Base-by-base conservation (phyloP, 2,888 invertebrate species). In the Ormyrus labotus region DNA sequence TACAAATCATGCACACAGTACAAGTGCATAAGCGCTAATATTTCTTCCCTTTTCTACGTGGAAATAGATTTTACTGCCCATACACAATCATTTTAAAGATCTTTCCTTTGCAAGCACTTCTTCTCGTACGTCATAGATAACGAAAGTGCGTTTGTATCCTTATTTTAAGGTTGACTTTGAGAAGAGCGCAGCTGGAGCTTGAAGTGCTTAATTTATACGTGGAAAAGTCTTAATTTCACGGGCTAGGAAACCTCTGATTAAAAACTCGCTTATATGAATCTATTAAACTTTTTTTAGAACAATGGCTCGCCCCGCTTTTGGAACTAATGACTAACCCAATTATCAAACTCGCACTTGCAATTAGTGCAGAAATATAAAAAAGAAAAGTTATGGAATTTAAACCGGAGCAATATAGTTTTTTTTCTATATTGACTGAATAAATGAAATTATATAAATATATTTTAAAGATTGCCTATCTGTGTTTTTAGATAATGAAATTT, bases 151-250 rank as follows among this genome's bases (percentile, higher is more conserved):
- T 13, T 67, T 67, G 64, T 55, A 67, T 34, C 53, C 65, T 64
- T n/a, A 60, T 50, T 72, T 53, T 13, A 61, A 34, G 45, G 13
- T 67, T 72, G 48, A 72, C 13, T 55, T 57, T 34, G 50, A 53
- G 58, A 34, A 48, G n/a, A 55, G 11, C 9, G 67, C 61, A 72
- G 67, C 60, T 72, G 53, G 48, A 72, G 60, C 67, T 72, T 67
- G 72, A 60, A 67, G 61, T 11, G 72, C 67, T 4, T 67, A 72
- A 79, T 79, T 73, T 79, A 68, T 68, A 73, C 60, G 72, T 64
- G 61, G 51, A 74, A 73, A 74, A 73, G 74, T 70, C 61, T 74
- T 69, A 64, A 79, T 80, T 80, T 80, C 74, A 80, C 80, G 74
- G 58, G 53, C 65, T 60, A 75, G 65, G 70, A 80, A 73, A n/a